Evolutionary conservation across 2,888 invertebrate genomes (phyloP).

Genomic region (Hydriomena furcata): DNA sequence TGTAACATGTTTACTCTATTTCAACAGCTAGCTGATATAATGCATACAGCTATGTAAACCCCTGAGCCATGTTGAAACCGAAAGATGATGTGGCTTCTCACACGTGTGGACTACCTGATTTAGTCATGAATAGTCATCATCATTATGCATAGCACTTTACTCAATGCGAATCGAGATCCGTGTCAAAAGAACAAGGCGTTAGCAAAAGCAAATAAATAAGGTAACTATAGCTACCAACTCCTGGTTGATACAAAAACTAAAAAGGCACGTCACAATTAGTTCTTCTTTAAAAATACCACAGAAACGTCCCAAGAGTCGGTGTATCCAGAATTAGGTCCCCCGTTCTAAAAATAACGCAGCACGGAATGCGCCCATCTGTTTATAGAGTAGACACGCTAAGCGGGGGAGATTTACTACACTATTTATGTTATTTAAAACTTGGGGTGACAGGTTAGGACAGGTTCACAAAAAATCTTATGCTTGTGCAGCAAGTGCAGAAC

Average conservation of each 20-base stretch:
- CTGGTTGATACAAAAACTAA: slow-evolving; percentile 6
- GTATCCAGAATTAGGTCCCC: slow-evolving; percentile 69
- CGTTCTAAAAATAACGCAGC: slow-evolving; percentile 60
- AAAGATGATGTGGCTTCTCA: no score
- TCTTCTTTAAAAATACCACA: slow-evolving; percentile 32
- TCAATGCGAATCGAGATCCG: background rate
- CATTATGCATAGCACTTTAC: background rate
- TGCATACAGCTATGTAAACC: no score
- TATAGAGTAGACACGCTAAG: slow-evolving; percentile 64
- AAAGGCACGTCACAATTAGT: slow-evolving; percentile 22
- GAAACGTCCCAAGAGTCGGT: slow-evolving; percentile 44
- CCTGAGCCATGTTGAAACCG: no score
- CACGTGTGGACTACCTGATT: no score
- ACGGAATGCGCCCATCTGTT: slow-evolving; percentile 76
- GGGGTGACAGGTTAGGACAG: slow-evolving; percentile 60
- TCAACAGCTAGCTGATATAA: no score
- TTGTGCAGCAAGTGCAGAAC: slow-evolving; percentile 15
- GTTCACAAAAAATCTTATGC: slow-evolving; percentile 51
- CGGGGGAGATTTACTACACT: slow-evolving; percentile 66
- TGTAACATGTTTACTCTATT: no score
- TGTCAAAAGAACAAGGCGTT: background rate
- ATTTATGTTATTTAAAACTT: slow-evolving; percentile 45
- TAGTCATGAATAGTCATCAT: background rate
- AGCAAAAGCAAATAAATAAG: no score
- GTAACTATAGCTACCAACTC: background rate